A percentile compares a stretch with the other conserved stretches of the same genome.
These are phyloP conservation scores for Hippoglossus hippoglossus DNA, from an alignment of 2,797 vertebrate genomes.

Conservation along the genomic window DNA sequence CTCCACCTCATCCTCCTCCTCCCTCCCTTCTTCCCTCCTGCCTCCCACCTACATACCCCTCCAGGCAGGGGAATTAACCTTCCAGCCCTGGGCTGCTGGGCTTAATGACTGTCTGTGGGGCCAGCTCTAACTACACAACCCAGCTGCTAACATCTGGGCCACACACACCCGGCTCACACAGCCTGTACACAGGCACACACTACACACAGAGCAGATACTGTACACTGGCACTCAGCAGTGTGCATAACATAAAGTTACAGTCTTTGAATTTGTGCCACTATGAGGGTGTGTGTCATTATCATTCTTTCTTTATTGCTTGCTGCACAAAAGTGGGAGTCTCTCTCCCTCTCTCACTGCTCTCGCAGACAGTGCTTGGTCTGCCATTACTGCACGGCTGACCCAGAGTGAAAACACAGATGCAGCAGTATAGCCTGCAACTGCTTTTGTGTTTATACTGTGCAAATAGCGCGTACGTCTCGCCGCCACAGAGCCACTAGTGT, in stretches of 20 bases:
- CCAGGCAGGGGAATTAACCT: slow-evolving; percentile 80
- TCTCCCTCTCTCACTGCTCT: slow-evolving; percentile 3
- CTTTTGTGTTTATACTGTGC: slow-evolving; percentile 35
- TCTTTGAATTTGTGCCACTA: slow-evolving; percentile 49
- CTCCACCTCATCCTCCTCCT: slow-evolving; percentile 54
- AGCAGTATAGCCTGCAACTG: slow-evolving; percentile 14
- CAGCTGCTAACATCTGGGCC: slow-evolving; percentile 83
- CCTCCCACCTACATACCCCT: slow-evolving; percentile 68
- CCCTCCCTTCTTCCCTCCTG: slow-evolving; percentile 49
- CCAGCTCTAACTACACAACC: slow-evolving; percentile 67
- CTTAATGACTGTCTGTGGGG: slow-evolving; percentile 83
- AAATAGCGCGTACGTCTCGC: slow-evolving; percentile 38
- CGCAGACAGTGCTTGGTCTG: slow-evolving; percentile 19
- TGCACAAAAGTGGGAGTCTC: slow-evolving; percentile 44
- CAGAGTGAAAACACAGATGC: slow-evolving; percentile 33
- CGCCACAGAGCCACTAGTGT: slow-evolving; percentile 20
- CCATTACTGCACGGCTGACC: slow-evolving; percentile 44
- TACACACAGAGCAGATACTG: slow-evolving; percentile 23
- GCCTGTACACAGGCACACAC: slow-evolving; percentile 23
- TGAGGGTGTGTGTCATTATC: slow-evolving; percentile 29
- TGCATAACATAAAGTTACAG: slow-evolving; percentile 34
- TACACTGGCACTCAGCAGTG: slow-evolving; percentile 14
- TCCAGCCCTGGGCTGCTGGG: slow-evolving; percentile 74
- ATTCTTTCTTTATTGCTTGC: slow-evolving; percentile 36
- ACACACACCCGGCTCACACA: slow-evolving; percentile 64